phyloP scores from a whole-genome alignment of 2,888 invertebrate genomes.

The Thecocarcelia acutangulata region DNA sequence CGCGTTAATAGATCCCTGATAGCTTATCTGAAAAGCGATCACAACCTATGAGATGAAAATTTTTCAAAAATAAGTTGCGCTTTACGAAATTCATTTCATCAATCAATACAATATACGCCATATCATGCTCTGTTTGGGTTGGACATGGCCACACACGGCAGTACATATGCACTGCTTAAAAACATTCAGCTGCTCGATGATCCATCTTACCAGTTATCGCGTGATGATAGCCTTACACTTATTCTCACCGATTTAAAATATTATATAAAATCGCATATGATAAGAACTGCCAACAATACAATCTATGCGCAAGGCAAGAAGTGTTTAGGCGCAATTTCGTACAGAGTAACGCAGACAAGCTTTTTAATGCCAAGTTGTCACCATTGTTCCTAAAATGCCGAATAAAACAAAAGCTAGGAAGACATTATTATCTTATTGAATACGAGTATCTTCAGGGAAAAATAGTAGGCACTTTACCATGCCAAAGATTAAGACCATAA shows the following conservation, averaged over 20 bases:
- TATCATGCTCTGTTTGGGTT: slow-evolving; percentile 1
- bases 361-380: background rate
- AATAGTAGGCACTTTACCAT: background rate
- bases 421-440: background rate
- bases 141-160: background rate
- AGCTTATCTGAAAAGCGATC: background rate
- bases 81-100: background rate
- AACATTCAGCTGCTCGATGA: background rate
- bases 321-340: background rate
- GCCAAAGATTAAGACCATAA: background rate
- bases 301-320: background rate
- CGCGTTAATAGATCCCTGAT: background rate
- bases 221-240: background rate
- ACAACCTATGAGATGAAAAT: background rate
- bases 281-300: background rate
- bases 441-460: background rate
- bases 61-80: background rate
- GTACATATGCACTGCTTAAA: background rate
- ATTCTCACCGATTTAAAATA: background rate
- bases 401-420: background rate
- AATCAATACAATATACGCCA: too few relatives aligned
- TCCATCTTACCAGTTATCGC: background rate
- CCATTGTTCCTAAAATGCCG: background rate
- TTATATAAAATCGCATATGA: background rate
- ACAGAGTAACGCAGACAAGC: background rate